Conservation (phyloP, 1,140 invertebrate species). For the Aleiodes sp. region DNA sequence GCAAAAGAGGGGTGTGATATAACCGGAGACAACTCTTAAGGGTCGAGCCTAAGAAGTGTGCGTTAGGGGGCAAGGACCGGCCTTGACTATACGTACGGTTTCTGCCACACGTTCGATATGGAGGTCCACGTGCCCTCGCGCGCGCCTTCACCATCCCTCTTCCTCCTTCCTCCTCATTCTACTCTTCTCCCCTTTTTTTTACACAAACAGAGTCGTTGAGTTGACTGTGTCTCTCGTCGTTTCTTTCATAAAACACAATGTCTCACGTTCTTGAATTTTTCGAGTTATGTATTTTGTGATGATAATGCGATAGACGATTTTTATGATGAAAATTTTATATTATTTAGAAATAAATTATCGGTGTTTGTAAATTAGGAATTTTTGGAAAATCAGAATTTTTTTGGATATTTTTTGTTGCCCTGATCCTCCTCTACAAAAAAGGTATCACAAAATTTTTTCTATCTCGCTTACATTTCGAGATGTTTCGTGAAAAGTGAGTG, state of each 20-base stretch:
- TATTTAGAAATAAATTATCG: too few relatives aligned
- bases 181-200: not conserved
- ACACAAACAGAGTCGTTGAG: not conserved
- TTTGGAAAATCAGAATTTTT: not conserved
- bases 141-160: slow-evolving; percentile 18
- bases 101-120: slow-evolving; percentile 34
- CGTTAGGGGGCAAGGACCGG: slow-evolving; percentile 39
- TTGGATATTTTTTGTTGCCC: not conserved
- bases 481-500: not conserved
- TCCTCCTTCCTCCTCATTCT: slow-evolving; percentile 16
- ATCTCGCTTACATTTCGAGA: not conserved
- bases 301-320: too few relatives aligned
- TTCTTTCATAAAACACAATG: not conserved
- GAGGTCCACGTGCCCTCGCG: slow-evolving; percentile 38
- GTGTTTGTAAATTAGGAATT: too few relatives aligned
- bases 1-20: slow-evolving; percentile 32
- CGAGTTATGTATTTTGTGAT: too few relatives aligned
- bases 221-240: not conserved
- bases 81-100: slow-evolving; percentile 39
- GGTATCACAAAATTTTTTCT: not conserved
- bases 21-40: slow-evolving; percentile 39
- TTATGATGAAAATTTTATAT: too few relatives aligned
- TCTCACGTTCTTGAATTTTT: too few relatives aligned
- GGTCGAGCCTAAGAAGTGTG: slow-evolving; percentile 29
- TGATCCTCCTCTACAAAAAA: not conserved